Percentiles rank a stretch among this genome's conserved stretches.
Evolutionary conservation across 2,888 invertebrate genomes (phyloP).

Genomic region (Onchidella celtica): DNA sequence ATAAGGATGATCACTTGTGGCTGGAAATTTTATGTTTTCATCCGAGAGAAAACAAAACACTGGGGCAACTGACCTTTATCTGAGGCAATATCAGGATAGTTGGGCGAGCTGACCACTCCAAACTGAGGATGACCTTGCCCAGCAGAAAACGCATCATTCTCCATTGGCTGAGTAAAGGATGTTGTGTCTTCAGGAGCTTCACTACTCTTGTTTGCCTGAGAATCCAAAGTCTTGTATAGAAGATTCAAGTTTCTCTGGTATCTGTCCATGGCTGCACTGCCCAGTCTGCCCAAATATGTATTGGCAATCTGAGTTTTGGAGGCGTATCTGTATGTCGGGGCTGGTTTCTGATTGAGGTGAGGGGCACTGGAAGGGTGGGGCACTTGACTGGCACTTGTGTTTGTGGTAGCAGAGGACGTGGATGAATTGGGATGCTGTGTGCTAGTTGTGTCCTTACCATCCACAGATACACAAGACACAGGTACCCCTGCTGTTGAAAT

Average conservation of each 20-base stretch:
- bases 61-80: constrained; percentile 70
- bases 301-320: constrained; percentile 72
- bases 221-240: constrained; percentile 63
- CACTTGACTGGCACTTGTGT: background rate
- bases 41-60: too few relatives aligned
- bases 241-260: constrained; percentile 74
- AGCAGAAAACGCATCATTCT: background rate
- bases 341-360: constrained; percentile 51
- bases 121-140: constrained; percentile 57
- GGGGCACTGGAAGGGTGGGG: constrained; percentile 14
- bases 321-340: constrained; percentile 54
- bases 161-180: background rate
- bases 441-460: background rate
- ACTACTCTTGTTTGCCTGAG: background rate
- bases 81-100: constrained; percentile 72
- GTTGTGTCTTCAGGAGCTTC: background rate
- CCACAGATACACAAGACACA: background rate
- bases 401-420: background rate
- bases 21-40: too few relatives aligned
- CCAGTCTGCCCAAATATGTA: constrained; percentile 76
- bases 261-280: constrained; percentile 69
- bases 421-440: background rate
- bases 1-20: too few relatives aligned
- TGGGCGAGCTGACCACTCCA: constrained; percentile 63
- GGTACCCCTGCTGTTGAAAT: background rate